These are phyloP conservation scores for Lysandra bellargus DNA, from an alignment of 2,888 invertebrate species.

Conservation along the genomic window DNA sequence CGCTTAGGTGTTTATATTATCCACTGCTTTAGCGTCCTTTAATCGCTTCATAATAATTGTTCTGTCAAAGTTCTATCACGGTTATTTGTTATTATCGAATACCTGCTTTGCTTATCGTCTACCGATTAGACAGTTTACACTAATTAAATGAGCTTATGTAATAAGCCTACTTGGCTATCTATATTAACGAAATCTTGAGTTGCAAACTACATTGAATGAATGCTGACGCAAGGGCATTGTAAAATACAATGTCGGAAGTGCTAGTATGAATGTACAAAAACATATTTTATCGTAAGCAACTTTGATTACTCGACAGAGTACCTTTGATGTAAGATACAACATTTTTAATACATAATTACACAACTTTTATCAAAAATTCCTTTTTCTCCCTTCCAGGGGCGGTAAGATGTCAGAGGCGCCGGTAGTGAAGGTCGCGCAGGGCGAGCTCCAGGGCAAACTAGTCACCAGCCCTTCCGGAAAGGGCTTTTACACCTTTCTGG, in stretches of 20 bases:
- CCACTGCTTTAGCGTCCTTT: not conserved
- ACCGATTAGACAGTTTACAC: not conserved
- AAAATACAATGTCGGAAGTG: not conserved
- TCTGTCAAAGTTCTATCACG: not conserved
- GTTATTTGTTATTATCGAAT: not conserved
- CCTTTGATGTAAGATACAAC: too few species aligned
- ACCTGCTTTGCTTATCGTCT: constrained; percentile 11
- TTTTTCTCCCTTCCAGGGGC: constrained; percentile 54
- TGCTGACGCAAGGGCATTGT: not conserved
- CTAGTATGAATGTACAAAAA: not conserved
- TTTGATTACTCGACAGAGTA: not conserved
- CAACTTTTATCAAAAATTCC: not conserved
- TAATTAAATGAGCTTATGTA: not conserved
- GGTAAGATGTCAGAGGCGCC: constrained; percentile 73
- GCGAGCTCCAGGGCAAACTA: constrained; percentile 63
- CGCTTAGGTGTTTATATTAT: not conserved
- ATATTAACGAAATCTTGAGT: not conserved
- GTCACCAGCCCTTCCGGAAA: constrained; percentile 60
- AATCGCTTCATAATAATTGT: not conserved
- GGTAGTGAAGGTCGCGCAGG: constrained; percentile 64
- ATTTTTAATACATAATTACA: too few species aligned
- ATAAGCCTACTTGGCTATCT: not conserved
- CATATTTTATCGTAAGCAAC: not conserved
- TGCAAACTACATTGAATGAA: not conserved
- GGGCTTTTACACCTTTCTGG: constrained; percentile 70